phyloP scores from a whole-genome alignment of 2,888 invertebrate species.

The Cenopis cana region DNA sequence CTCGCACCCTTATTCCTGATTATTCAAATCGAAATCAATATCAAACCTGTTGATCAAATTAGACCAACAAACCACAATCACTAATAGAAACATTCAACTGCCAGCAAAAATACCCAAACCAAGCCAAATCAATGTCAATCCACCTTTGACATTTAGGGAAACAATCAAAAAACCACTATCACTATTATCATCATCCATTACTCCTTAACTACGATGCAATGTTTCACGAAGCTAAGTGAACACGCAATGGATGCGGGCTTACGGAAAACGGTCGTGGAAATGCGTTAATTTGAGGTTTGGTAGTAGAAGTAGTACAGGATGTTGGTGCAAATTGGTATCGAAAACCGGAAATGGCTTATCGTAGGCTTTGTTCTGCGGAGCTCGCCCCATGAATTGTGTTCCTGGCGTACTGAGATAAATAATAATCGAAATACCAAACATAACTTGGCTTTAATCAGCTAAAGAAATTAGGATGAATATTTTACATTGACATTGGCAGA shows the following conservation, averaged over 20 bases:
- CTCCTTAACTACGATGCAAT: not conserved
- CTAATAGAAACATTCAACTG: conserved; percentile 13
- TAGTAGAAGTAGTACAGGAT: conserved; percentile 37
- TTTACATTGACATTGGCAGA: too few relatives aligned
- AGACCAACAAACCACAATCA: conserved; percentile 1
- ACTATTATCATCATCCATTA: not conserved
- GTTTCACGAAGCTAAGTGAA: not conserved
- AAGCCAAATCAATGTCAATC: conserved; percentile 34
- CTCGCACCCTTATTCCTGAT: not conserved
- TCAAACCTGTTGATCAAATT: conserved; percentile 12
- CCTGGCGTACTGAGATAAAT: conserved; percentile 5
- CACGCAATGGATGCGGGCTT: conserved; percentile 15
- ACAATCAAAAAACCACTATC: not conserved
- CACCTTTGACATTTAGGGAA: conserved; percentile 31
- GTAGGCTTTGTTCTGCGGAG: conserved; percentile 34
- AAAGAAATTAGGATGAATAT: too few relatives aligned
- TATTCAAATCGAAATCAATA: not conserved
- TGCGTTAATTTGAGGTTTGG: not conserved
- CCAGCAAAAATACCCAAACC: conserved; percentile 21
- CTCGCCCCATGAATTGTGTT: conserved; percentile 37
- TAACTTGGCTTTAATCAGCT: too few relatives aligned
- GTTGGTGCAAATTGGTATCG: conserved; percentile 45
- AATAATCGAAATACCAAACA: too few relatives aligned
- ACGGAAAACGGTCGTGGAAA: conserved; percentile 1
- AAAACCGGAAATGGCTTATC: conserved; percentile 50